Percentiles rank a stretch among this genome's conserved stretches.
These are phyloP conservation scores for Bufotes viridis DNA, from an alignment of 2,797 vertebrate species.

Conservation along the genomic window DNA sequence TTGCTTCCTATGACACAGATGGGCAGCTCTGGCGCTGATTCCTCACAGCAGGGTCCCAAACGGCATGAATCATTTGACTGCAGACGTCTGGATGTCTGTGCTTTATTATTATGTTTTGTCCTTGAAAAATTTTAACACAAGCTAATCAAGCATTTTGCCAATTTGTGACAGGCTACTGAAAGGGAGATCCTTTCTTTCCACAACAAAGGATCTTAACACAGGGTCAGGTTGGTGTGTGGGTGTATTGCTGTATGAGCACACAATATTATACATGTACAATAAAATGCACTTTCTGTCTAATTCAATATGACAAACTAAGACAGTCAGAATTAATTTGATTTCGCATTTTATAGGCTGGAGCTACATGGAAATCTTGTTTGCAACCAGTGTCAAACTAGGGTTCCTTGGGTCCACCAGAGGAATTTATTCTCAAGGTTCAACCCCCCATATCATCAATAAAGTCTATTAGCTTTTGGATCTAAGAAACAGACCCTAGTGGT, in stretches of 20 bases:
- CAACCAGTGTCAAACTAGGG: too few relatives aligned
- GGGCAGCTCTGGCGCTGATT: conserved; percentile 47
- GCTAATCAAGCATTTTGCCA: conserved; percentile 61
- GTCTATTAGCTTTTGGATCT: too few relatives aligned
- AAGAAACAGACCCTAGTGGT: too few relatives aligned
- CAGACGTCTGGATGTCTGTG: conserved; percentile 60
- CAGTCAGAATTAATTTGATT: conserved; percentile 16
- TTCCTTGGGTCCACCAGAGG: too few relatives aligned
- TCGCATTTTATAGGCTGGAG: background rate
- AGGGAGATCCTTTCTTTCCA: conserved; percentile 57
- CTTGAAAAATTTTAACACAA: conserved; percentile 64
- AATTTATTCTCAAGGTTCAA: too few relatives aligned
- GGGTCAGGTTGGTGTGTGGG: conserved; percentile 53
- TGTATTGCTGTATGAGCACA: conserved; percentile 40
- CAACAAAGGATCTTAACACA: conserved; percentile 57
- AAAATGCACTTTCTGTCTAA: conserved; percentile 37
- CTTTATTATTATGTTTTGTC: conserved; percentile 56
- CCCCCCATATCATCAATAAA: too few relatives aligned
- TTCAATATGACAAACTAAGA: conserved; percentile 38
- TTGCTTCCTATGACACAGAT: conserved; percentile 55
- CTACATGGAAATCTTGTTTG: too few relatives aligned
- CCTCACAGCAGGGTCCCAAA: conserved; percentile 61
- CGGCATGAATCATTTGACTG: conserved; percentile 62
- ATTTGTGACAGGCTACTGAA: conserved; percentile 58
- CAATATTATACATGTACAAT: conserved; percentile 46